Evolutionary conservation across 2,797 vertebrate species (phyloP).

Genomic region (Smutsia gigantea): DNA sequence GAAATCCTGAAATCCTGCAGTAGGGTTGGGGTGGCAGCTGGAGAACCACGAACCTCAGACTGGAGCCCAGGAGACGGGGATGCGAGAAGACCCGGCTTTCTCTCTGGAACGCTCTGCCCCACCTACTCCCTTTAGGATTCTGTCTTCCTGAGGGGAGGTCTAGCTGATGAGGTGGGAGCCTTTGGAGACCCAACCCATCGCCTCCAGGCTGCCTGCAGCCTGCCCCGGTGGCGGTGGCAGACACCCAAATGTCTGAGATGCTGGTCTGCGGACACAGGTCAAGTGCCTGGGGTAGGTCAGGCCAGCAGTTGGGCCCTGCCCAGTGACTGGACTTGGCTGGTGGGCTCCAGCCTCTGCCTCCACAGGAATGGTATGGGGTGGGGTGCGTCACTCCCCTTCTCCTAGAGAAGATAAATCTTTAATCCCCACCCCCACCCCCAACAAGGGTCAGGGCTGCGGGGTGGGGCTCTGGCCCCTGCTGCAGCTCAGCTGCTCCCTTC

Average conservation of each 20-base stretch:
- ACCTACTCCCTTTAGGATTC: not conserved
- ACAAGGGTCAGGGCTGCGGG: slow-evolving; percentile 3
- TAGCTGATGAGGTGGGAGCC: not conserved
- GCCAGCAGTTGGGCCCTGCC: not conserved
- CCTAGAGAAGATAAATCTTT: slow-evolving; percentile 60
- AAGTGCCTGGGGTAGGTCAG: not conserved
- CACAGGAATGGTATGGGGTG: not conserved
- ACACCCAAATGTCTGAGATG: not conserved
- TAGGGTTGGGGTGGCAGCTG: not conserved
- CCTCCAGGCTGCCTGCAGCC: not conserved
- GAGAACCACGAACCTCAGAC: not conserved
- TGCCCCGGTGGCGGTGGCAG: not conserved
- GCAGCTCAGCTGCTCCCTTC: not conserved
- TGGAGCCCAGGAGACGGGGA: not conserved
- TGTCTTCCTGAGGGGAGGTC: not conserved
- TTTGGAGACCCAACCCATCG: not conserved
- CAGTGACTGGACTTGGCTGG: not conserved
- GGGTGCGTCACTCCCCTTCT: not conserved
- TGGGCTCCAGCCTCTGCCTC: not conserved
- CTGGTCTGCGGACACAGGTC: not conserved
- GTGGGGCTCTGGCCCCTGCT: not conserved
- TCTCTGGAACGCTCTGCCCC: not conserved
- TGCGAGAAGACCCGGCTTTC: not conserved
- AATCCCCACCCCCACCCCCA: not conserved
- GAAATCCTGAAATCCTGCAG: not conserved